Base-by-base conservation (phyloP, 2,113 vertebrate genomes). In the Ophiodon elongatus region DNA sequence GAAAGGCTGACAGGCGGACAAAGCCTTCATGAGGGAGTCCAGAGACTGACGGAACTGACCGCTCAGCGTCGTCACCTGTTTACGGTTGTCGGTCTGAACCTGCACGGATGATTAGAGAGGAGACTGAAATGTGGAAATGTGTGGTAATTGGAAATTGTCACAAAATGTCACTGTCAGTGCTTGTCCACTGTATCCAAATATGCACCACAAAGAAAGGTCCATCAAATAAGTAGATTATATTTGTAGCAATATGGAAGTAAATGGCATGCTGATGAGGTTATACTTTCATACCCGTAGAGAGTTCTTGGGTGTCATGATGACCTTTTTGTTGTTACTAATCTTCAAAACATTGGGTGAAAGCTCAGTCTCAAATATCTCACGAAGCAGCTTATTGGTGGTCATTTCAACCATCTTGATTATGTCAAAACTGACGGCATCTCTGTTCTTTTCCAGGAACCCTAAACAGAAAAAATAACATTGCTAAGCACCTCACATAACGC, bases 361-460 rank as follows among this genome's bases (percentile, higher is more conserved):
- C 43, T 95, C 93, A 4, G 3, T 43, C 52, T 96, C 93, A 90
- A 99, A 99, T 69, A 98, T 95, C 70, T 95, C 92, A 76, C 35
- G 94, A 74, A 99, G 96, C 69, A 99, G 96, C 85, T 96, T 96
- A 90, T 95, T 98, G 90, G 91, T 95, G 66, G 98, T 98, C 43
- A 94, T 92, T 52, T 96, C 88, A 68, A 98, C 79, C 89, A 97
- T 93, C 64, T 91, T 92, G 74, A 98, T 95, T 54, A 99, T 90
- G 56, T 98, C 97, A 80, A 85, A 82, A 84, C 96, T 98, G 85
- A 99, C 54, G 0, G 95, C 90, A n/a, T 99, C 97, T 84, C 97
- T 95, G 87, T 99, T 99, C 91, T 99, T 99, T 90, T 99, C 98
- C 91, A 99, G 91, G 90, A 99, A 98, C 41, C 97, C 98, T 99